Conservation (phyloP, 2,888 invertebrate species). For the Agonopterix alstromeriana region DNA sequence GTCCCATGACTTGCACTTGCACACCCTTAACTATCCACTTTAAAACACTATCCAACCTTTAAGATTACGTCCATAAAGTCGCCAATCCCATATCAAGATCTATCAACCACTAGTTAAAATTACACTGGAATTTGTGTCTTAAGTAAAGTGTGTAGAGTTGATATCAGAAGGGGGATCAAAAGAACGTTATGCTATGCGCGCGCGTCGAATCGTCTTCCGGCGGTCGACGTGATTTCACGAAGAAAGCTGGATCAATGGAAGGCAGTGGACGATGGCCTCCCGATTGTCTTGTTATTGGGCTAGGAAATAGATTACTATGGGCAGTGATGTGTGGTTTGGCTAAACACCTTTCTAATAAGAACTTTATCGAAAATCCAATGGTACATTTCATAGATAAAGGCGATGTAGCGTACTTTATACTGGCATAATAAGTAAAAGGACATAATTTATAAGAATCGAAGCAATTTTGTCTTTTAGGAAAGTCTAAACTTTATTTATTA, state of each 20-base stretch:
- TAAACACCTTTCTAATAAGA: no score
- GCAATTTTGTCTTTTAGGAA: no score
- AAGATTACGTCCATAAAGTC: background rate
- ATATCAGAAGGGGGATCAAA: no score
- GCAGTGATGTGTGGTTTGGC: background rate
- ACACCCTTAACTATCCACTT: constrained; percentile 39
- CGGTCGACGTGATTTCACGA: constrained; percentile 71
- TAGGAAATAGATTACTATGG: background rate
- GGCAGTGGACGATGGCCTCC: constrained; percentile 66
- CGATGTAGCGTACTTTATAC: no score
- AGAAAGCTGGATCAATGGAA: constrained; percentile 70
- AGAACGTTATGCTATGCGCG: constrained; percentile 57
- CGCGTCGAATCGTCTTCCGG: constrained; percentile 73
- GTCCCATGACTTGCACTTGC: constrained; percentile 54
- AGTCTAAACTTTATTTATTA: no score
- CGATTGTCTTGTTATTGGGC: constrained; percentile 39
- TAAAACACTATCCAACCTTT: background rate
- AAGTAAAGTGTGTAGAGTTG: background rate
- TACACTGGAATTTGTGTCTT: background rate
- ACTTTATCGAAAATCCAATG: background rate
- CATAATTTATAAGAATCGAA: no score
- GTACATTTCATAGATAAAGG: no score
- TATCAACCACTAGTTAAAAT: background rate
- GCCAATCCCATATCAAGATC: background rate
- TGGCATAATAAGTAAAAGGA: no score